Percentiles rank a stretch among this genome's conserved stretches.
Conservation (phyloP, 2,888 invertebrate species). For the Auanema freiburgensis region DNA sequence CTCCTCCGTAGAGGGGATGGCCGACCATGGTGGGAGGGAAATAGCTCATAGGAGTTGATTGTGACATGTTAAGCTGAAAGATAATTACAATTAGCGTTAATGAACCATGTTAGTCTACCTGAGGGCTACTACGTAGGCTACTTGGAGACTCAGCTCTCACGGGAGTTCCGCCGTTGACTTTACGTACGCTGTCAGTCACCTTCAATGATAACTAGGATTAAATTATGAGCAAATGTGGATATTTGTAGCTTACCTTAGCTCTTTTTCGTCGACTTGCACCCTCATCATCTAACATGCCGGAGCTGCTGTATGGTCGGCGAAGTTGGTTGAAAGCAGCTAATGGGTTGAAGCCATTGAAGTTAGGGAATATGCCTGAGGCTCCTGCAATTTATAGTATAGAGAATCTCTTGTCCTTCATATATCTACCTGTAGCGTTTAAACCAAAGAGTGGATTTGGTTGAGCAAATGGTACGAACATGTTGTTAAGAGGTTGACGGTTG, state of each 20-base stretch:
- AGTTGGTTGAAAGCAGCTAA: constrained; percentile 32
- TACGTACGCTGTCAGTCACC: constrained; percentile 20
- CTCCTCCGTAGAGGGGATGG: constrained; percentile 51
- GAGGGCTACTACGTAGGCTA: constrained; percentile 16
- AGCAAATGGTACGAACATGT: constrained; percentile 28
- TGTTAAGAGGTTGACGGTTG: constrained; percentile 21
- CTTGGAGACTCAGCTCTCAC: constrained; percentile 21
- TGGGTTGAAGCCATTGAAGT: constrained; percentile 36
- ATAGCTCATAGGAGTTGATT: constrained; percentile 20
- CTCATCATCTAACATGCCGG: constrained; percentile 23
- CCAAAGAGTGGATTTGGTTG: constrained; percentile 29
- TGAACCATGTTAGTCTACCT: constrained; percentile 5
- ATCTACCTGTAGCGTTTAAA: neutral
- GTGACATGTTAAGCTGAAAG: constrained; percentile 24
- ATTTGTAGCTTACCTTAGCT: constrained; percentile 20
- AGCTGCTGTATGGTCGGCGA: constrained; percentile 14
- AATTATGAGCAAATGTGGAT: neutral
- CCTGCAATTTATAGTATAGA: neutral
- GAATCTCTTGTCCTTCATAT: too few species aligned
- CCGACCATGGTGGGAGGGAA: constrained; percentile 60
- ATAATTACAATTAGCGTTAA: constrained; percentile 3
- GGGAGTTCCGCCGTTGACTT: constrained; percentile 18
- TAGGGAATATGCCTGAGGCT: constrained; percentile 39
- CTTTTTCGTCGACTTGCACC: constrained; percentile 26
- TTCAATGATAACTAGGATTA: neutral